Percentiles rank a stretch among this genome's conserved stretches.
phyloP scores from a whole-genome alignment of 53 echinoderm and acorn worm genomes.

The Mesocentrotus franciscanus region DNA sequence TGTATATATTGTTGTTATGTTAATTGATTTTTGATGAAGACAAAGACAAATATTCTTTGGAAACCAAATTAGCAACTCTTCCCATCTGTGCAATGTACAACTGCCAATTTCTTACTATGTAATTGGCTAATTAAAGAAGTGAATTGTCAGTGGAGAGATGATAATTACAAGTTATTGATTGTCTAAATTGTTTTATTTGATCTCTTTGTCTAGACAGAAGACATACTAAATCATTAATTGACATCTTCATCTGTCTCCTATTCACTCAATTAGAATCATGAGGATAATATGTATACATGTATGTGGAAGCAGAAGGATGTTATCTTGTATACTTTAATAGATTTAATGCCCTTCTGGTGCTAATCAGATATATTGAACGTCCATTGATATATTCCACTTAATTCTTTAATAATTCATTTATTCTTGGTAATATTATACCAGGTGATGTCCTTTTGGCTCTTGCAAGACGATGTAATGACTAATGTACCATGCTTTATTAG shows the following conservation, averaged over 20 bases:
- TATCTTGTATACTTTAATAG: too few species aligned
- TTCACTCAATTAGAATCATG: not conserved
- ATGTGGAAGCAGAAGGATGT: too few species aligned
- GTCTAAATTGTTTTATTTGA: not conserved
- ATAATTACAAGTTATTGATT: not conserved
- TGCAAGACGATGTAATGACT: not conserved
- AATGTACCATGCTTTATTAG: not conserved
- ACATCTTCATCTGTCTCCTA: not conserved
- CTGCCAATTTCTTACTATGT: not conserved
- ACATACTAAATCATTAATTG: slow-evolving; percentile 7
- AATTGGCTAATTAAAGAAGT: not conserved
- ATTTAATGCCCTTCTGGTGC: too few species aligned
- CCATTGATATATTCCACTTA: not conserved
- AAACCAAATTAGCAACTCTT: not conserved
- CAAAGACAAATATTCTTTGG: not conserved
- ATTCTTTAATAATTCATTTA: too few species aligned
- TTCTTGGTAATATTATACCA: too few species aligned
- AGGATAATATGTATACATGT: too few species aligned
- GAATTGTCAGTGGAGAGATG: not conserved
- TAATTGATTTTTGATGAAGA: too few species aligned
- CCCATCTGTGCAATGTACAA: not conserved
- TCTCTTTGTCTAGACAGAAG: not conserved
- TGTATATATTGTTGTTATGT: too few species aligned
- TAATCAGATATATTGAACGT: not conserved
- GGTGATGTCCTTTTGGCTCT: too few species aligned